Base-by-base conservation (phyloP, 92 coral and sea anemone genomes). In the Actinostola sp. region DNA sequence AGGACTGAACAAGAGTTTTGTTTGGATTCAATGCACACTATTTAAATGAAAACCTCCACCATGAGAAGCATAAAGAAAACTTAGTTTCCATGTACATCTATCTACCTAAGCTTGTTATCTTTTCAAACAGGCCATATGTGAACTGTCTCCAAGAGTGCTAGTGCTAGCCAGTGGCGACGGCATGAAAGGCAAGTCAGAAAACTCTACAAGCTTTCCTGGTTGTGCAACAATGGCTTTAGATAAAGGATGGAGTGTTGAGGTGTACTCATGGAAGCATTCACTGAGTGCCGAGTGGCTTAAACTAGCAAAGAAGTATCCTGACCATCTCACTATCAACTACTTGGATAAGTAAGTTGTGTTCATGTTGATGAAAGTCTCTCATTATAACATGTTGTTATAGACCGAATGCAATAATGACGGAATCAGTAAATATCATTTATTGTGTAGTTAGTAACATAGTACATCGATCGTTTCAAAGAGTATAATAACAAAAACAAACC, bases 141-240 rank as follows among this genome's bases (percentile, higher is more conserved):
- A 94, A 43, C 76, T 91, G 34, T 62, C 95, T 5, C 95, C 98
- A 21, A 77, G 95, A 41, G 88, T 86, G 8, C 64, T 94, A 45
- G 97, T 94, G 7, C 77, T 94, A 30, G 98, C 98, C 25, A 94
- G 95, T 58, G 98, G 98, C 19, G 98, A 94, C 65, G 98, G 98
- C 16, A 94, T 76, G 77, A 94, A 79, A 63, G 98, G 98, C 49
- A 94, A 94, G 76, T 94, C 98, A 38, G 98, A 91, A 69, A 84
- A 86, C 58, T 89, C 93, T 34, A 94, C 98, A 25, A 94, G 98
- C 51, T 86, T 94, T 49, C 98, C 98, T 23, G 89, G 98, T 39
- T 94, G 98, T 82, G 98, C 98, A 20, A 45, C 86, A 32, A 83
- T 81, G 63, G 98, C 98, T 31, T 61, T 94, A 30, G 92, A 91